These are phyloP conservation scores for Hippocampus guttulatus DNA, from an alignment of 2,113 vertebrate species.

Conservation along the genomic window DNA sequence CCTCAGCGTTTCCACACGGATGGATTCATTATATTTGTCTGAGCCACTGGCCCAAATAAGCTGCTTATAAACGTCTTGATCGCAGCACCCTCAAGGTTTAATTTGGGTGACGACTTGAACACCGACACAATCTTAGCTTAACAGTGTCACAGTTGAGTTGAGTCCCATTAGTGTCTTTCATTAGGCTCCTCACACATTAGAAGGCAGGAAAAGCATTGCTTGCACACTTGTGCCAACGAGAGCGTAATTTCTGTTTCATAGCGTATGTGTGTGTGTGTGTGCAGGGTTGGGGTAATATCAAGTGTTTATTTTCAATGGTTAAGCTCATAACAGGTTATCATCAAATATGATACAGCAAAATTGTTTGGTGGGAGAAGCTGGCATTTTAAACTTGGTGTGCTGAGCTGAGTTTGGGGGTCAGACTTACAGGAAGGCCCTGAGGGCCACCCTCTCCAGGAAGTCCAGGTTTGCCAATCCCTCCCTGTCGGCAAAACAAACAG, in stretches of 20 bases:
- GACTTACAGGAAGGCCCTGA: constrained; percentile 91
- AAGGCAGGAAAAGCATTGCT: constrained; percentile 1
- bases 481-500: constrained; percentile 70
- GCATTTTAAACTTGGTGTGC: background rate
- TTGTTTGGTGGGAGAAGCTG: background rate
- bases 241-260: constrained; percentile 2
- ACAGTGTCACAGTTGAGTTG: constrained; percentile 8
- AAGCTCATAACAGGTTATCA: background rate
- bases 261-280: background rate
- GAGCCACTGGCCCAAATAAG: constrained; percentile 27
- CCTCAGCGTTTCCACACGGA: background rate
- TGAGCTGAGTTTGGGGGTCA: constrained; percentile 32
- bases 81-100: constrained; percentile 6
- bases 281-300: background rate
- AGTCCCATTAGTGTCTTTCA: constrained; percentile 25
- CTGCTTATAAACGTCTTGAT: constrained; percentile 5
- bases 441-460: constrained; percentile 86
- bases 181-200: constrained; percentile 32
- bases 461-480: constrained; percentile 83
- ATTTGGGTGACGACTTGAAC: constrained; percentile 11
- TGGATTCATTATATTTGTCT: constrained; percentile 3
- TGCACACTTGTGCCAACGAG: background rate
- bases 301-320: background rate
- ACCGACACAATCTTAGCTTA: background rate
- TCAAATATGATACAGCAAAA: background rate